Evolutionary conservation across 2,888 invertebrate species (phyloP).

Genomic region (Drosophila macrothrix): DNA sequence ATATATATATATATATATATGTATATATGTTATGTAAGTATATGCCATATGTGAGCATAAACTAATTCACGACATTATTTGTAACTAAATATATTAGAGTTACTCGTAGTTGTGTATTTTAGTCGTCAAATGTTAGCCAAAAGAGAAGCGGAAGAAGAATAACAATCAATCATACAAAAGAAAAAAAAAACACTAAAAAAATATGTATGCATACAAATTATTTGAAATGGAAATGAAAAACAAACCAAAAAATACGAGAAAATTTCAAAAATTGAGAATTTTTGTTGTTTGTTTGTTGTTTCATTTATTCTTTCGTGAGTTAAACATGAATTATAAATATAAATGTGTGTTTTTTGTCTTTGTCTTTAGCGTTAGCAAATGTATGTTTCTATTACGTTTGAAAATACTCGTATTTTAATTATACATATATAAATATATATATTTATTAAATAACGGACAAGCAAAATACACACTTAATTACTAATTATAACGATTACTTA

Average conservation of each 20-base stretch:
- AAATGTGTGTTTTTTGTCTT: conserved; percentile 54
- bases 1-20: conserved; percentile 22
- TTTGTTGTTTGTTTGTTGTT: conserved; percentile 2
- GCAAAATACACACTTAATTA: conserved; percentile 51
- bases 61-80: conserved; percentile 32
- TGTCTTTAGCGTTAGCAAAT: conserved; percentile 49
- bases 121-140: conserved; percentile 49
- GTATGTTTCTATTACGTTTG: conserved; percentile 56
- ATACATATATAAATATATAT: conserved; percentile 32
- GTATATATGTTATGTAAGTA: conserved; percentile 24
- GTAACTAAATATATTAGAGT: conserved; percentile 44
- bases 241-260: neutral
- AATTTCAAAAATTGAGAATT: conserved; percentile 1
- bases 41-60: conserved; percentile 5
- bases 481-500: conserved; percentile 68
- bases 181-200: neutral
- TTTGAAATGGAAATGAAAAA: neutral
- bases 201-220: neutral
- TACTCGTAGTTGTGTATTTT: conserved; percentile 52
- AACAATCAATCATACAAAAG: conserved; percentile 2
- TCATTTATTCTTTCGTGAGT: conserved; percentile 9
- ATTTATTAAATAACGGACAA: conserved; percentile 30
- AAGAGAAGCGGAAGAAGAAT: conserved; percentile 1
- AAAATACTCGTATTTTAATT: conserved; percentile 52
- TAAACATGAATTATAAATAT: conserved; percentile 8